Evolutionary conservation across 2,888 invertebrate genomes (phyloP).

Genomic region (Trissoscelio sp.): DNA sequence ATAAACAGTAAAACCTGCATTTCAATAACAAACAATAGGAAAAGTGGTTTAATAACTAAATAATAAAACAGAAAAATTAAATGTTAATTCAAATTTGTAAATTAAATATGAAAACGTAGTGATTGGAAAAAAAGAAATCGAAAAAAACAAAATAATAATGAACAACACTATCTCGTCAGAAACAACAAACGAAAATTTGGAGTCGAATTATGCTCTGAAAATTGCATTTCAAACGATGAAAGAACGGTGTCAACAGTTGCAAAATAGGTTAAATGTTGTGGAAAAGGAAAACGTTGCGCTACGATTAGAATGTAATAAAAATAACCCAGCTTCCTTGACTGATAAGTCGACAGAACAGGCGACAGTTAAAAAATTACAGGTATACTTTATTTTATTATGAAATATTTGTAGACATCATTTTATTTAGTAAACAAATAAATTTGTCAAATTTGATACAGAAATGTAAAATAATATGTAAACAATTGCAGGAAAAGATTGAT

Average conservation of each 20-base stretch:
- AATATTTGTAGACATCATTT: no score
- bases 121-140: no score
- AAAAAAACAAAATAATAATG: no score
- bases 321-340: constrained; percentile 65
- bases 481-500: constrained; percentile 87
- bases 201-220: constrained; percentile 86
- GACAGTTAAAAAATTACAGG: constrained; percentile 71
- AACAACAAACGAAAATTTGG: constrained; percentile 65
- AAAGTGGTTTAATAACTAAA: no score
- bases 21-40: no score
- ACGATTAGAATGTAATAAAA: constrained; percentile 81
- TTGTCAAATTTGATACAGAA: neutral
- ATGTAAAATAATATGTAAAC: neutral
- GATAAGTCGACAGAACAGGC: constrained; percentile 69
- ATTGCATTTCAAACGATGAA: constrained; percentile 92
- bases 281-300: constrained; percentile 91
- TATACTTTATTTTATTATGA: constrained; percentile 63
- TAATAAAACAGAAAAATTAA: no score
- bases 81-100: no score
- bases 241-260: constrained; percentile 91
- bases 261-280: constrained; percentile 87
- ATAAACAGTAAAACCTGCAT: no score
- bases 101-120: no score
- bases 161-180: constrained; percentile 45
- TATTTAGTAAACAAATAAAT: neutral